Percentiles rank a stretch among this genome's conserved stretches.
phyloP scores from a whole-genome alignment of 2,113 vertebrate species.

The Lonchura striata region DNA sequence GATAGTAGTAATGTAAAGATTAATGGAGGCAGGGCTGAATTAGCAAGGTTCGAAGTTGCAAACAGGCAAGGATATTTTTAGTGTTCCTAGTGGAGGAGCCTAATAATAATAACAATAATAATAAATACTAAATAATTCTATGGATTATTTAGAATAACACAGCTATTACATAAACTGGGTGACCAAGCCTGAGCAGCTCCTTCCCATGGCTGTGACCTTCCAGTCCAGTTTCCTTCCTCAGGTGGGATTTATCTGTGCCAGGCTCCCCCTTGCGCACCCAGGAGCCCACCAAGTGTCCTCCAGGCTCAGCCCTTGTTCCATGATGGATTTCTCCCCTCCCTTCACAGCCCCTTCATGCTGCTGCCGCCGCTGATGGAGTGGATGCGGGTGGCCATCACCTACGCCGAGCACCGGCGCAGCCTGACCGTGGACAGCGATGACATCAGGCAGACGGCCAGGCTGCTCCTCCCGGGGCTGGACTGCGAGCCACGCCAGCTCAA shows the following conservation, averaged over 20 bases:
- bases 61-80: neutral
- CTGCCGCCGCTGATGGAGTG: conserved; percentile 97
- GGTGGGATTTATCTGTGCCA: neutral
- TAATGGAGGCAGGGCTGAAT: neutral
- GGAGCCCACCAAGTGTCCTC: rapidly evolving
- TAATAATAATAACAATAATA: neutral
- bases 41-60: neutral
- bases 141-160: neutral
- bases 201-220: neutral
- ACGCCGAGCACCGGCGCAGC: conserved; percentile 93
- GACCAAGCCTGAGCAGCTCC: neutral
- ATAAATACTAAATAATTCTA: neutral
- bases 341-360: conserved; percentile 89
- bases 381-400: conserved; percentile 96
- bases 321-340: neutral
- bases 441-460: conserved; percentile 89
- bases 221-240: neutral
- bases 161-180: no score
- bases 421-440: conserved; percentile 94
- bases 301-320: rapidly evolving
- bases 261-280: neutral
- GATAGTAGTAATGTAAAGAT: neutral
- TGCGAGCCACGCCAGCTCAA: conserved; percentile 95
- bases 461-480: conserved; percentile 93
- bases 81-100: neutral